Percentiles rank a stretch among this genome's conserved stretches.
Evolutionary conservation across 1,140 invertebrate species (phyloP).

Genomic region (Ips nitidus): DNA sequence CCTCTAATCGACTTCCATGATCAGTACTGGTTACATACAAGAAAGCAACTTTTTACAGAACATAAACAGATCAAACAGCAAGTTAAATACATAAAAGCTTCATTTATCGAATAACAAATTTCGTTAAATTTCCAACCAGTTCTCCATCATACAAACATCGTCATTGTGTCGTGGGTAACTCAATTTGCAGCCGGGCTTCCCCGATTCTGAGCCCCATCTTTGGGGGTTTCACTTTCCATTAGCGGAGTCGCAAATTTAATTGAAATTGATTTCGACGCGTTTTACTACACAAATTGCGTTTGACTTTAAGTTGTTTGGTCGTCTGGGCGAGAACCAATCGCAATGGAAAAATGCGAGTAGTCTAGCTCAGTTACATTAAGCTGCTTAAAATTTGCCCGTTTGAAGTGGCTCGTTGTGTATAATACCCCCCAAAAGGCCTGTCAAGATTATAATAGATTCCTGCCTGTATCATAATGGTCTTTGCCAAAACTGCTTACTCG

Average conservation of each 20-base stretch:
- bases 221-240: constrained; percentile 40
- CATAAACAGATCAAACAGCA: no score
- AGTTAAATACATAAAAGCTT: no score
- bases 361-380: not conserved
- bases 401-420: constrained; percentile 35
- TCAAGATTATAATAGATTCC: constrained; percentile 23
- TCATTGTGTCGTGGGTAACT: constrained; percentile 38
- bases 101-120: no score
- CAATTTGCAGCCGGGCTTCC: constrained; percentile 38
- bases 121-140: no score
- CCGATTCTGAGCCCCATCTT: constrained; percentile 26
- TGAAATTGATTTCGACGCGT: constrained; percentile 21
- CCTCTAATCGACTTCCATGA: no score
- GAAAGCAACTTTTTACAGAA: no score
- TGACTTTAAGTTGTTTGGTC: constrained; percentile 27
- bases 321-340: constrained; percentile 1
- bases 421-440: constrained; percentile 41
- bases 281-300: constrained; percentile 24
- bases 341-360: not conserved
- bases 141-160: constrained; percentile 23
- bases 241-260: constrained; percentile 27
- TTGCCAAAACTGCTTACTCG: constrained; percentile 43
- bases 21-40: no score
- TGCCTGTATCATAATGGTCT: constrained; percentile 49
- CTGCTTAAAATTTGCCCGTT: constrained; percentile 14